phyloP scores from a whole-genome alignment of 2,113 vertebrate genomes.

The Emydocephalus ijimae region DNA sequence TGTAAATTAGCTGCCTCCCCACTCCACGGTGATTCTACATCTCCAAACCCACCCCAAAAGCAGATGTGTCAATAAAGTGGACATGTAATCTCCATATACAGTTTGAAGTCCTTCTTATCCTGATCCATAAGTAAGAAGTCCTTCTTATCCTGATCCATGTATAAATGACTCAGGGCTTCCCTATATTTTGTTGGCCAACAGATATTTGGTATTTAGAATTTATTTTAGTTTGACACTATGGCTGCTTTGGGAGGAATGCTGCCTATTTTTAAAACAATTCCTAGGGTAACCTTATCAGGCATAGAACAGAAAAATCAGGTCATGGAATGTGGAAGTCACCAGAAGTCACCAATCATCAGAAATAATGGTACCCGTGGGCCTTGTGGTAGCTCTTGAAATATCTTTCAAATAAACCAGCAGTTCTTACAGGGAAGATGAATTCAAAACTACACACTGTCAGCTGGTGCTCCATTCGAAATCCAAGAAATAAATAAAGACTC shows the following conservation, averaged over 20 bases:
- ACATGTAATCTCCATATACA: background rate
- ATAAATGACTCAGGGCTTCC: background rate
- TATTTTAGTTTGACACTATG: background rate
- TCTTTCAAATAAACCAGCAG: background rate
- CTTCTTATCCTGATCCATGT: background rate
- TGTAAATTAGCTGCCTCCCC: background rate
- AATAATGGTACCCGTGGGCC: background rate
- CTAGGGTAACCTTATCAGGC: background rate
- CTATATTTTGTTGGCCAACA: background rate
- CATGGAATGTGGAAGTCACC: background rate
- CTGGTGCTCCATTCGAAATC: too few species aligned
- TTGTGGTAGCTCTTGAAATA: background rate
- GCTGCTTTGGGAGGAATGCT: background rate
- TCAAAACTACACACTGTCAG: background rate
- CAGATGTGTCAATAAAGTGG: background rate
- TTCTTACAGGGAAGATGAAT: background rate
- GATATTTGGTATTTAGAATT: background rate
- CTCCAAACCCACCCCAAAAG: background rate
- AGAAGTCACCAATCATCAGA: background rate
- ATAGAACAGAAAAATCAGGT: background rate
- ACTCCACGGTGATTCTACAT: background rate
- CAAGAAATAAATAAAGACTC: too few species aligned
- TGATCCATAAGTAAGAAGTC: background rate
- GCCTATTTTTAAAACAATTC: background rate
- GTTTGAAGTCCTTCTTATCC: background rate